Base-by-base conservation (phyloP, 1,140 invertebrate species). In the Apocrypta bakeri region DNA sequence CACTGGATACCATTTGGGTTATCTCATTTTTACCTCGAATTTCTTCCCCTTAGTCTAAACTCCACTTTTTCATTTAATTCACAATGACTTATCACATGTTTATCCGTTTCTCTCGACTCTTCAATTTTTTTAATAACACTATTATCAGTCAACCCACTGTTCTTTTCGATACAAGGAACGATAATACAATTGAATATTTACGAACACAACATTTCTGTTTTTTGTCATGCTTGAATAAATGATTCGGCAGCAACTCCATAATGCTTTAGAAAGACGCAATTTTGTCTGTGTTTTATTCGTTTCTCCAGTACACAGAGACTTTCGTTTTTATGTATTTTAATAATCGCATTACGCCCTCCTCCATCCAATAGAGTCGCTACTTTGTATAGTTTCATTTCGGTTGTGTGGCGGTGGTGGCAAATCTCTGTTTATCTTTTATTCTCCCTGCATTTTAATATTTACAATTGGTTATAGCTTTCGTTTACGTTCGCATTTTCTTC, bases 61-160 rank as follows among this genome's bases (percentile, higher is more conserved):
- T 87, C 88, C 85, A 86, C 85, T 87, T 87, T 85, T 77, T 82
- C 61, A 66, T 87, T 84, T 83, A 91, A 87, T 89, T 90, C 89
- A 89, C 88, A 92, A 90, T 89, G 89, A 91, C 90, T 90, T 92
- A 92, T 92, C 91, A 92, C 91, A 92, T 91, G 87, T 91, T 90
- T 90, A 89, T 88, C 87, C 61, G 56, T 78, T 79, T 85, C 83
- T 63, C 72, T 87, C 84, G 42, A 79, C 84, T 84, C 84, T 84
- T 86, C 84, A 73, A 64, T 81, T 61, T 83, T 64, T 84, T 81
- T 85, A 89, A 88, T 88, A 90, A 89, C 89, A 90, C 90, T 91
- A 90, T 89, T 88, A 87, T 89, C 90, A 91, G 89, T 91, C 89
- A 91, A 85, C 88, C 87, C 90, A 91, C 90, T 91, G 88, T 90